Evolutionary conservation across 2,888 invertebrate genomes (phyloP), one percentile per base, ranked within the genome.

Genomic region (Mesorhabditis spiculigera): DNA sequence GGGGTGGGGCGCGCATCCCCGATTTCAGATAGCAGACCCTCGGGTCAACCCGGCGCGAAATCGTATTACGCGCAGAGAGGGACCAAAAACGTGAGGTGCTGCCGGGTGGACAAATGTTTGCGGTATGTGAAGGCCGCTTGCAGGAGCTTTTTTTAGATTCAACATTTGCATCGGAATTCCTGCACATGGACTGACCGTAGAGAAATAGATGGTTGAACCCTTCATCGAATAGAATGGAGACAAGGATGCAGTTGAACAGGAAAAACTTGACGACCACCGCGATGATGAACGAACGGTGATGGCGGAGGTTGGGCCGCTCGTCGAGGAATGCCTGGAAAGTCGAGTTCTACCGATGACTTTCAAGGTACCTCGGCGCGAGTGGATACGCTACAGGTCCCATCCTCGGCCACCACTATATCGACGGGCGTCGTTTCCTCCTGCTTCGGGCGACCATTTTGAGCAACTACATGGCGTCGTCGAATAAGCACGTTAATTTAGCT

Each of bases 161-260:
- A 28, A 28, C 28, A 28, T 1, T 28, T 28, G 28, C 28, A 28
- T 28, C 28, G 28, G 28, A 28, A 28, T 28, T 28, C 28, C 28
- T 28, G 28, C 28, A 28, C 28, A 28, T 28, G 28, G 58, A 50
- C 8, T n/a, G 8, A 50, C 58, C 58, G 58, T 50, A 50, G n/a
- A 50, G 58, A n/a, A 50, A 50, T 50, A 50, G 58, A 50, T 50
- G 58, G n/a, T 50, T 50, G n/a, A 50, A 50, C 8, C 58, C 58
- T n/a, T 50, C 58, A 50, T 50, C 58, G 58, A 50, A n/a, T 2
- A 50, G 58, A 50, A 50, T 50, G 10, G 58, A 50, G 58, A 50
- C 58, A n/a, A 50, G 58, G n/a, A 50, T 50, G n/a, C 58, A 50
- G n/a, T 50, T 50, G 58, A 50, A 50, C 8, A 50, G 58, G 58